Conservation (phyloP, 1,140 invertebrate species). For the Eupeodes corollae region DNA sequence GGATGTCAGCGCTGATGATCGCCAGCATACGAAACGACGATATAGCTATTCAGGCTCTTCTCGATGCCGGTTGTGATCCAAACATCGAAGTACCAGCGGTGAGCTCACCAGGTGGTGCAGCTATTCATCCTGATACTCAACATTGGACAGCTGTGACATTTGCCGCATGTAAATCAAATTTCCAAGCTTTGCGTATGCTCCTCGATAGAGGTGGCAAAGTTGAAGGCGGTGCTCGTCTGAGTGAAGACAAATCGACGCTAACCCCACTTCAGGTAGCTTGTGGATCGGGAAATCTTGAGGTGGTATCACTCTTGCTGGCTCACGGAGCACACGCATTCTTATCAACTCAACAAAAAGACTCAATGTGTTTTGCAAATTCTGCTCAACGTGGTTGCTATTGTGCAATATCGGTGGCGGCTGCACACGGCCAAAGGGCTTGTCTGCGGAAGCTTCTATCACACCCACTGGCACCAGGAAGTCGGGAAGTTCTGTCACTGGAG, state of each 20-base stretch:
- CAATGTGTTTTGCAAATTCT: conserved; percentile 70
- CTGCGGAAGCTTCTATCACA: conserved; percentile 69
- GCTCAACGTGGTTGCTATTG: conserved; percentile 74
- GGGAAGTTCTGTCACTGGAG: conserved; percentile 74
- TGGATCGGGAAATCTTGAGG: conserved; percentile 66
- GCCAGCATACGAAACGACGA: conserved; percentile 71
- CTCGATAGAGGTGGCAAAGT: conserved; percentile 71
- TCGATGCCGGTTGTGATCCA: conserved; percentile 67
- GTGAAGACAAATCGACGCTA: conserved; percentile 73
- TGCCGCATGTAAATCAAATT: conserved; percentile 49
- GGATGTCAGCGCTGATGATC: conserved; percentile 71
- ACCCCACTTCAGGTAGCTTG: conserved; percentile 78
- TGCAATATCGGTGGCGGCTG: conserved; percentile 75
- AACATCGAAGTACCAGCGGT: conserved; percentile 55
- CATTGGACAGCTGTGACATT: conserved; percentile 69
- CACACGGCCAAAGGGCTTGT: conserved; percentile 66
- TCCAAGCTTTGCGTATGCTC: conserved; percentile 45
- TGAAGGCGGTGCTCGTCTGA: conserved; percentile 67
- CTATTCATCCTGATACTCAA: conserved; percentile 58
- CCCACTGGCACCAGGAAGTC: conserved; percentile 51
- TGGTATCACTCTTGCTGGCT: conserved; percentile 65
- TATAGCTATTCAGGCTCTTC: conserved; percentile 51
- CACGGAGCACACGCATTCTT: conserved; percentile 79
- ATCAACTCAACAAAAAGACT: conserved; percentile 70
- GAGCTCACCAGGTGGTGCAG: conserved; percentile 28